Evolutionary conservation across 64 coral and sea anemone genomes (phyloP), one percentile per base, ranked within the genome.

Genomic region (Actinia tenebrosa): DNA sequence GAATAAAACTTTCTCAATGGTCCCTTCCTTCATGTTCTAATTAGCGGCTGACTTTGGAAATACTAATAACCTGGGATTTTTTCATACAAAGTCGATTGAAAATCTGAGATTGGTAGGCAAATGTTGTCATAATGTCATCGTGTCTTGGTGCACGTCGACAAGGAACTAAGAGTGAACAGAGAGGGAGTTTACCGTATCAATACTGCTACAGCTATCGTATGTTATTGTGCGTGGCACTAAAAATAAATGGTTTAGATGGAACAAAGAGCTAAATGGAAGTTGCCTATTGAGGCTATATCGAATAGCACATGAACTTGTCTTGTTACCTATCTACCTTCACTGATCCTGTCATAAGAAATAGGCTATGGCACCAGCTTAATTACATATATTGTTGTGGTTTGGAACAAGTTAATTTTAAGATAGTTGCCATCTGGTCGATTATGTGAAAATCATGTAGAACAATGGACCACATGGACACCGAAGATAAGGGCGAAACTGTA

Each of bases 371-470:
- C 43, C 79, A 53, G 79, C 79, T 64, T 79, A 92, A 87, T 87
- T 83, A 79, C 60, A 44, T 62, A 86, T 27, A 82, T 87, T 92
- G 85, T 92, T 92, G 90, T 92, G 90, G 90, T 92, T 92, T 82
- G 37, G 59, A 80, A 71, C 59, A 82, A 87, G 85, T 77, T 87
- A 87, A 92, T 87, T 92, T 84, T 92, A 87, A 85, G 83, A 72
- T 92, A 60, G 85, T 80, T 92, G 90, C 75, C 90, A 92, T 92
- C 90, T 92, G 90, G 90, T 64, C 90, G 90, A 92, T 92, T 92
- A 92, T 92, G 90, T 92, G 90, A 87, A 92, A 92, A 92, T 85
- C 83, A 87, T 61, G 79, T 42, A 54, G 78, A 92, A 92, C 90
- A 92, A 92, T 92, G 90, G 90, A 84, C 84, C 90, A 92, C 90